Evolutionary conservation across 2,113 vertebrate species (phyloP).

Genomic region (Nesoenas mayeri): DNA sequence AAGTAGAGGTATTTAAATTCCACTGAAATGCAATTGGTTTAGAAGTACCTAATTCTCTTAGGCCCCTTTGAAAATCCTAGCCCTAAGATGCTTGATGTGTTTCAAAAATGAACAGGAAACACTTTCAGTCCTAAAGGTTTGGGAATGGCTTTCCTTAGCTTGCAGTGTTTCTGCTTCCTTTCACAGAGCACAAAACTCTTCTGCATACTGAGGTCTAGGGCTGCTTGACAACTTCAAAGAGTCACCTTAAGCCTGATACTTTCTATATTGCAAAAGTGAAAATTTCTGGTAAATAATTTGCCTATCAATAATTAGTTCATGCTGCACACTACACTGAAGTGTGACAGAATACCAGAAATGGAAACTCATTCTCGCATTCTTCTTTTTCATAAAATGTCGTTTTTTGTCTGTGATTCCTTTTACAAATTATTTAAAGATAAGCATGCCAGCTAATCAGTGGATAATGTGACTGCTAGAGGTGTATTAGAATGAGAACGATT

Average conservation of each 20-base stretch:
- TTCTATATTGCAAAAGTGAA: background rate
- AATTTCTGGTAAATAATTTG: background rate
- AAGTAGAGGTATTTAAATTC: background rate
- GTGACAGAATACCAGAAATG: background rate
- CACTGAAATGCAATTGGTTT: background rate
- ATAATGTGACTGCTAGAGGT: background rate
- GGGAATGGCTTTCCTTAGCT: background rate
- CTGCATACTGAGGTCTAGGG: background rate
- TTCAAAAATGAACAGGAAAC: slow-evolving; percentile 2
- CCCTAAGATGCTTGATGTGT: background rate
- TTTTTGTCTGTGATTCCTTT: background rate
- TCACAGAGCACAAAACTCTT: background rate
- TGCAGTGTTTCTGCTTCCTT: background rate
- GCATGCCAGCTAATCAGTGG: background rate
- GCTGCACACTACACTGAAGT: background rate
- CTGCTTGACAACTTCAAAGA: background rate
- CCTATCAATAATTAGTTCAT: background rate
- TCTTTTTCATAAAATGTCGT: background rate
- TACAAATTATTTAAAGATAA: background rate
- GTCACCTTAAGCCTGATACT: background rate
- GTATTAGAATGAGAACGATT: background rate
- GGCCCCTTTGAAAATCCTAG: background rate
- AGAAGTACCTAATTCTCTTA: background rate
- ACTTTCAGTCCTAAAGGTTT: background rate
- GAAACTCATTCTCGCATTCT: background rate